Percentiles rank a stretch among this genome's conserved stretches.
These are phyloP conservation scores for Myripristis jacobus DNA, from an alignment of 2,797 vertebrate species.

Conservation along the genomic window DNA sequence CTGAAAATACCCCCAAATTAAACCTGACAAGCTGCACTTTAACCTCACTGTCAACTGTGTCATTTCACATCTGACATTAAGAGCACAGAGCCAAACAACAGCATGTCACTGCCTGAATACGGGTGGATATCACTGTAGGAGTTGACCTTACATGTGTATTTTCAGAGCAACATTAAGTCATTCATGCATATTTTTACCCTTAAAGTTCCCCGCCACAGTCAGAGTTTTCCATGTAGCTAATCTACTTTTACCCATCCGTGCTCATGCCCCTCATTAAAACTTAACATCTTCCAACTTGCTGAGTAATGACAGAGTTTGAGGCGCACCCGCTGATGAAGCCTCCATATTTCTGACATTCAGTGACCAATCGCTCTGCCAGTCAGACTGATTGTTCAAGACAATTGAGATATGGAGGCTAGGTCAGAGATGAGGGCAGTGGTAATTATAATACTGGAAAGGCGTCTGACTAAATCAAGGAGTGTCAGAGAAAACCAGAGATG, in stretches of 20 bases:
- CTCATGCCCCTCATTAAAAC: constrained; percentile 1
- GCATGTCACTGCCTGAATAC: no score
- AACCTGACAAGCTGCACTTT: no score
- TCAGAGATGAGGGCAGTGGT: constrained; percentile 44
- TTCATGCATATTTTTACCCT: no score
- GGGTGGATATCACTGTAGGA: no score
- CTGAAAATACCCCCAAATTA: no score
- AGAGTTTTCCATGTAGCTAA: neutral
- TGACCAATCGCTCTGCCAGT: constrained; percentile 43
- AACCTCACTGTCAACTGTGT: no score
- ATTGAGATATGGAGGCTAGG: constrained; percentile 29
- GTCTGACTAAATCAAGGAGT: constrained; percentile 28
- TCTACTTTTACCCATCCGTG: neutral
- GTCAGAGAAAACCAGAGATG: neutral
- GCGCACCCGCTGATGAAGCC: constrained; percentile 17
- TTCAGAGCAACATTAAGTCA: no score
- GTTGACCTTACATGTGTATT: no score
- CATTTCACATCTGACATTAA: no score
- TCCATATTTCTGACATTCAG: constrained; percentile 25
- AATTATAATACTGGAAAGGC: constrained; percentile 46
- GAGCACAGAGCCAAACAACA: no score
- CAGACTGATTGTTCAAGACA: constrained; percentile 58
- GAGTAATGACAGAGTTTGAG: neutral
- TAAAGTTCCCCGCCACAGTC: no score
- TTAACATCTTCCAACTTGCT: neutral